phyloP scores from a whole-genome alignment of 2,113 vertebrate species.

The Ammospiza nelsoni region DNA sequence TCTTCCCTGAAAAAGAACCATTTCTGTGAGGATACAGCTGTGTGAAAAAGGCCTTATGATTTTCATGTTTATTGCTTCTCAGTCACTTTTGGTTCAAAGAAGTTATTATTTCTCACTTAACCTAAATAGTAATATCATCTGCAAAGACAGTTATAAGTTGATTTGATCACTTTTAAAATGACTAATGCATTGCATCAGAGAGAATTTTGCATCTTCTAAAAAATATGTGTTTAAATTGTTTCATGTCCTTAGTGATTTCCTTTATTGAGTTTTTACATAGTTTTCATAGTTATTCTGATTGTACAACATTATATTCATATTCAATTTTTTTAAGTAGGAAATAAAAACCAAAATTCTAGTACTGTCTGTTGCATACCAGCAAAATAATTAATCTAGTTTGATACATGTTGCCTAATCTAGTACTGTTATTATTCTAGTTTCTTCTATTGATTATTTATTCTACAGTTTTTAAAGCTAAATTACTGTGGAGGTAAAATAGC shows the following conservation, averaged over 20 bases:
- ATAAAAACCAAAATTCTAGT: not conserved
- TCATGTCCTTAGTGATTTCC: not conserved
- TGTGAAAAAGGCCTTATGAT: not conserved
- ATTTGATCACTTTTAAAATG: not conserved
- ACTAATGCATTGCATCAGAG: not conserved
- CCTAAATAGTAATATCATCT: not conserved
- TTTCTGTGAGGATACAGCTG: not conserved
- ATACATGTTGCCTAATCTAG: not conserved
- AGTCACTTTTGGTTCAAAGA: not conserved
- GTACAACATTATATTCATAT: not conserved
- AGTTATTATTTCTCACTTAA: not conserved
- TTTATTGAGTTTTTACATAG: not conserved
- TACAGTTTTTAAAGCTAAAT: not conserved
- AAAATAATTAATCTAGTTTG: not conserved
- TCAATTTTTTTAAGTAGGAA: not conserved
- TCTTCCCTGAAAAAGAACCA: not conserved
- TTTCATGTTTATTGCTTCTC: not conserved
- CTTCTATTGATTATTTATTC: not conserved
- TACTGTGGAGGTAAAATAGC: not conserved
- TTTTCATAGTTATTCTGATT: not conserved
- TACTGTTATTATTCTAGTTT: not conserved
- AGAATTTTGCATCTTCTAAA: not conserved
- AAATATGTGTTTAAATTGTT: not conserved
- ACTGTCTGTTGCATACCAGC: not conserved
- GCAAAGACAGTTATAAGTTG: accelerated